Percentiles rank a stretch among this genome's conserved stretches.
These are phyloP conservation scores for Sphaerophoria rueppellii DNA, from an alignment of 2,888 invertebrate genomes.

Conservation along the genomic window DNA sequence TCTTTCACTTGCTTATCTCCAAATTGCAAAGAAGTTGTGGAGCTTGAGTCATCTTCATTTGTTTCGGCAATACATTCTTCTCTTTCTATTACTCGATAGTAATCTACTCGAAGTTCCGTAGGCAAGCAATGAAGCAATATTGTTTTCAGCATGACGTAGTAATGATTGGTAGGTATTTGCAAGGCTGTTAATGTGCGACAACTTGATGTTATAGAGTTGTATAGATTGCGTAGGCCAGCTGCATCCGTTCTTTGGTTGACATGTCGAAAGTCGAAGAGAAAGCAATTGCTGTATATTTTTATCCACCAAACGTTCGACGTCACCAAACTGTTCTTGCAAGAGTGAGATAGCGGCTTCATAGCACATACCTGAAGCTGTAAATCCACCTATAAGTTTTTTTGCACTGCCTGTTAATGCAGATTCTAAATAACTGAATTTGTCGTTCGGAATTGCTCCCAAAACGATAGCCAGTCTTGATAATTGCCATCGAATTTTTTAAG, in stretches of 20 bases:
- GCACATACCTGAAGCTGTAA: conserved; percentile 34
- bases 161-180: conserved; percentile 29
- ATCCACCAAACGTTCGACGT: conserved; percentile 25
- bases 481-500: conserved; percentile 19
- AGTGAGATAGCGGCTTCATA: conserved; percentile 39
- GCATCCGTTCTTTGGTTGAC: conserved; percentile 9
- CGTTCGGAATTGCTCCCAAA: conserved; percentile 49
- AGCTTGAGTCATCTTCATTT: not conserved
- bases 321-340: conserved; percentile 46
- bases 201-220: conserved; percentile 15
- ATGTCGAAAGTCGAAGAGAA: not conserved
- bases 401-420: conserved; percentile 41
- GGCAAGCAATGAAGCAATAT: conserved; percentile 37
- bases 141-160: conserved; percentile 34
- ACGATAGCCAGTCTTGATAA: conserved; percentile 34
- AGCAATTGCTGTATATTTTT: conserved; percentile 22
- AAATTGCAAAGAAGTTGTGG: conserved; percentile 25
- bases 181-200: conserved; percentile 36
- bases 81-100: conserved; percentile 26
- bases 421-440: conserved; percentile 44
- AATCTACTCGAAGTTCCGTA: conserved; percentile 19
- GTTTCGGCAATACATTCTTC: conserved; percentile 9
- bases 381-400: conserved; percentile 38
- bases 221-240: conserved; percentile 8
- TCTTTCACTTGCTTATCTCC: conserved; percentile 24